Evolutionary conservation across 2,888 invertebrate species (phyloP), one percentile per base, ranked within the genome.

Genomic region (Anaspis maculata): DNA sequence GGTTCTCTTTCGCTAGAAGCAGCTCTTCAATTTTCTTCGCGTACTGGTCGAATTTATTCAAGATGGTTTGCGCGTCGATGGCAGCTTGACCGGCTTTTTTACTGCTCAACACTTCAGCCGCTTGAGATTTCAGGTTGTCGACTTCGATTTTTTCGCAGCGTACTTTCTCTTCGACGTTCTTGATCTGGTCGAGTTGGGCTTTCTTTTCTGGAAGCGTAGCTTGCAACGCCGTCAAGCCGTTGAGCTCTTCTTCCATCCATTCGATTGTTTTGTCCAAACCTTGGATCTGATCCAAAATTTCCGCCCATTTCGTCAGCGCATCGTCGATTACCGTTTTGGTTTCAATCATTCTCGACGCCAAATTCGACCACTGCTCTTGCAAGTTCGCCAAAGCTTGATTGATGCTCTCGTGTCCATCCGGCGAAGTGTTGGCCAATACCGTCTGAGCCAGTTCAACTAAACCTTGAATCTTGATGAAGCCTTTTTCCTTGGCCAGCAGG

Each of bases 401-500:
- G 31, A 96, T 90, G 15, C 79, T 73, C 46, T 83, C 82, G 48
- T 95, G 91, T 0, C 95, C 95, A 19, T 77, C 70, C 1, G 88
- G 84, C 0, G 92, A 88, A 0, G 95, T 94, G 55, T 91, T 94
- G 0, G 88, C 87, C 52, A 94, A 69, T 1, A 94, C 88, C 47
- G 78, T 81, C 65, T 96, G 95, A 0, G 91, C 92, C 46, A 88
- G 66, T 54, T 94, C 94, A n/a, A 92, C 83, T 24, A 89, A 76
- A 29, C 79, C 77, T 57, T 95, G 90, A 15, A 92, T 83, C 62
- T 85, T 85, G 0, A 80, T 76, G 51, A 89, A 90, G 3, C 94
- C 94, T 68, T 90, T 90, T 50, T 96, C 95, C 65, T 94, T 95
- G 40, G 83, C 79, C n/a, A 92, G 67, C 27, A 90, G 69, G 27